Base-by-base conservation (phyloP, 1,140 invertebrate genomes). In the Rhopalosiphum maidis region DNA sequence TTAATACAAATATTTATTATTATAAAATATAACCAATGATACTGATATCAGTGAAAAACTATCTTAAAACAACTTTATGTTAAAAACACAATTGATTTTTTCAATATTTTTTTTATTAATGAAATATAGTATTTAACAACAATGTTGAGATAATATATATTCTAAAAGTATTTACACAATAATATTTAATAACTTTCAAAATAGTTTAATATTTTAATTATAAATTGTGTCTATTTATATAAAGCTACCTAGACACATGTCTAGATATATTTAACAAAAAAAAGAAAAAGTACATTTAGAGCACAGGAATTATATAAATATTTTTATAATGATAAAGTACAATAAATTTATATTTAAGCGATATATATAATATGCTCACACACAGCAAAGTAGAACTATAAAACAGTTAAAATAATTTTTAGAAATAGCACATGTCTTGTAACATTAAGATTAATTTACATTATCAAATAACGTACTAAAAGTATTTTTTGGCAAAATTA, bases 121-220 rank as follows among this genome's bases (percentile, higher is more conserved):
- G 54, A 60, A 90, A 90, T 90, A 68, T 90, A 68, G 30, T 68
- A 90, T 54, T 55, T 68, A 90, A 90, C 89, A 90, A 68, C 37
- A 90, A 68, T 90, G 15, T 90, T 41, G 51, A 90, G 23, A 90
- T 90, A 89, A 68, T 54, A 55, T 90, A 86, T 88, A 90, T 68
- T 90, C 37, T 90, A 90, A 43, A 60, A 60, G 7, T 60, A 90
- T 43, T 15, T 60, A 43, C 23, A 90, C 35, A 90, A 90, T 54
- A 89, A 89, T 43, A 35, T 88, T 88, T 51, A 21, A 51, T n/a
- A 68, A 51, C 41, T 90, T 2, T 55, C 18, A n/a, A 88, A 88
- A 88, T n/a, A 88, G 86, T 55, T 68, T 15, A 37, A 37, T 51
- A 51, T 51, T 43, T 60, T 11, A 35, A 51, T 35, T 4, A 48